A percentile compares a stretch with the other conserved stretches of the same genome.
Evolutionary conservation across 2,797 vertebrate genomes (phyloP).

Genomic region (Muraenolepis orangiensis): DNA sequence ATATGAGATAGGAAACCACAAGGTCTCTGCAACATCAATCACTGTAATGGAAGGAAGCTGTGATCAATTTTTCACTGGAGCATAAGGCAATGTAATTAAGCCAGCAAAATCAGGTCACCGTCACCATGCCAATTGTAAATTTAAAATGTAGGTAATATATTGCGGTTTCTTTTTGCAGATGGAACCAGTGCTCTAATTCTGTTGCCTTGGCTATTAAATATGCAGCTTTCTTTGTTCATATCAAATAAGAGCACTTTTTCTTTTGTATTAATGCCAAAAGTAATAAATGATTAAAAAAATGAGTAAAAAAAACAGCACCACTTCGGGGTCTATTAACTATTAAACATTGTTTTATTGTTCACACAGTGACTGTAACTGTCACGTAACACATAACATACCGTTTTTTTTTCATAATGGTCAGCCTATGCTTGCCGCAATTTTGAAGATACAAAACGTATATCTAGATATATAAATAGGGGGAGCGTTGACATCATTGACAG

Average conservation of each 20-base stretch:
- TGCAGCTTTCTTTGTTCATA: not conserved
- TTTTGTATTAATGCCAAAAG: not conserved
- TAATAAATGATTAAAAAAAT: not conserved
- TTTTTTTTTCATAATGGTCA: not conserved
- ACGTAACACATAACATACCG: not conserved
- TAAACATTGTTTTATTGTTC: not conserved
- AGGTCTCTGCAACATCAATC: constrained; percentile 59
- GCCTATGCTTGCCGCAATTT: not conserved
- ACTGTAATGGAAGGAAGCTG: constrained; percentile 49
- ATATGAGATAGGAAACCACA: constrained; percentile 36
- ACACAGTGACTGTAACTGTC: not conserved
- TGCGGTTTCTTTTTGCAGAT: constrained; percentile 12
- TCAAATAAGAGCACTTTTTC: not conserved
- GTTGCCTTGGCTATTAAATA: not conserved
- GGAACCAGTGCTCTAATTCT: not conserved
- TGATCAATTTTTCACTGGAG: constrained; percentile 66
- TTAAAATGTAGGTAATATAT: constrained; percentile 30
- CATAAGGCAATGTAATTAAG: constrained; percentile 69
- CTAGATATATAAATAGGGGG: not conserved
- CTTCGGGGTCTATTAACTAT: not conserved
- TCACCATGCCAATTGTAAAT: constrained; percentile 31
- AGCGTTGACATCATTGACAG: not conserved
- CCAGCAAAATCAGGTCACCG: constrained; percentile 56
- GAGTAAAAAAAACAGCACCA: not conserved
- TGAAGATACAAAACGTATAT: not conserved